Evolutionary conservation across 1,140 invertebrate species (phyloP), one percentile per base, ranked within the genome.

Genomic region (Bombus impatiens): DNA sequence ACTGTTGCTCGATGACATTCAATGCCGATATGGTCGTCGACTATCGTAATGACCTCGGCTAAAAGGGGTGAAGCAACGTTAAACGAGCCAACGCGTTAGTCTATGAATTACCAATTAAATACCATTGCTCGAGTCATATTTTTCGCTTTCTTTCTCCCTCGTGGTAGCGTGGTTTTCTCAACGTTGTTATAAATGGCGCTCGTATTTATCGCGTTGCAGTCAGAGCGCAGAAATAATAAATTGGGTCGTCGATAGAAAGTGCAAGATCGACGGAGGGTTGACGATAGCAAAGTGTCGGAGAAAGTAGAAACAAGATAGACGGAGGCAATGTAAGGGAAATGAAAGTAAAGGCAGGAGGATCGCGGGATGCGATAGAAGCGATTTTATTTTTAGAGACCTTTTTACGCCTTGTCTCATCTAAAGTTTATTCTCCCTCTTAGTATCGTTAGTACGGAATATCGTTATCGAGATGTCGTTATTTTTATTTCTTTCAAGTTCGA

Each of bases 401-500:
- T 28, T 68, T 68, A 25, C 32, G 35, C 35, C 9, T 42, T 65
- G 32, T 62, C 47, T 53, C 70, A 4, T 74, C 59, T 68, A 37
- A 71, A 78, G 35, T 82, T 80, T 82, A 67, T 82, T 82, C 65
- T 68, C 37, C 75, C 77, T 37, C 47, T 57, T 71, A 37, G 32
- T 68, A 35, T 68, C 65, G 65, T 68, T 68, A 37, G 32, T 35
- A 35, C 32, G 32, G 15, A 77, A 81, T 72, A 76, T 88, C 87
- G 87, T 89, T 82, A 88, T 86, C 83, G 83, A 86, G 75, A 62
- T 47, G 37, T 40, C 83, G 78, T 88, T 78, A 86, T 76, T 86
- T 81, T 88, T 86, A 84, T 89, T 82, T 80, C 76, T 47, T 18
- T 32, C 32, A 47, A 32, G 57, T 37, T 53, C 37, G 68, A n/a